Evolutionary conservation across 2,888 invertebrate genomes (phyloP).

Genomic region (Acanthosoma haemorrhoidale): DNA sequence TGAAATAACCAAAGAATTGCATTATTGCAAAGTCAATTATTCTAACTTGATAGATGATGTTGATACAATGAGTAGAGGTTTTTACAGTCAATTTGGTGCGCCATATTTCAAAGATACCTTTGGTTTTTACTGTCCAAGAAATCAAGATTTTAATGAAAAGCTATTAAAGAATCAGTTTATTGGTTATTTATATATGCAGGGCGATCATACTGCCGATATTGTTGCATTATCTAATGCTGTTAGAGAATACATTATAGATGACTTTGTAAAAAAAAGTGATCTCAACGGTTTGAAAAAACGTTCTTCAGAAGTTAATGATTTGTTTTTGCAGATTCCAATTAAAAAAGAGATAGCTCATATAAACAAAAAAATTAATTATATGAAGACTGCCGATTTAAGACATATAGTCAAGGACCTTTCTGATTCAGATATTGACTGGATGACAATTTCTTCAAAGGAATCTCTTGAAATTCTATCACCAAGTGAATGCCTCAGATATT

Average conservation of each 20-base stretch:
- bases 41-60: not conserved
- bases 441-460: not conserved
- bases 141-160: constrained; percentile 2
- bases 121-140: constrained; percentile 3
- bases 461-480: constrained; percentile 41
- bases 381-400: not conserved
- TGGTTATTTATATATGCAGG: not conserved
- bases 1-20: not conserved
- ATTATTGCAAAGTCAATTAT: not conserved
- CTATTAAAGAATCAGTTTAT: constrained; percentile 1
- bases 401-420: not conserved
- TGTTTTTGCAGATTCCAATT: not conserved
- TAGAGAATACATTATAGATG: constrained; percentile 6
- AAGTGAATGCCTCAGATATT: constrained; percentile 62
- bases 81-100: not conserved
- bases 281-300: not conserved
- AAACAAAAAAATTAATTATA: not conserved
- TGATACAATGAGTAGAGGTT: not conserved
- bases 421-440: constrained; percentile 9
- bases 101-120: constrained; percentile 15
- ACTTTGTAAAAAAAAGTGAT: not conserved
- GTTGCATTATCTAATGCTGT: not conserved
- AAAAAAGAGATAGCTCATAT: not conserved
- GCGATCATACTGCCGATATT: not conserved
- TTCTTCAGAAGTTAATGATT: not conserved